These are phyloP conservation scores for Tenthredo livida DNA, from an alignment of 2,888 invertebrate species.

Conservation along the genomic window DNA sequence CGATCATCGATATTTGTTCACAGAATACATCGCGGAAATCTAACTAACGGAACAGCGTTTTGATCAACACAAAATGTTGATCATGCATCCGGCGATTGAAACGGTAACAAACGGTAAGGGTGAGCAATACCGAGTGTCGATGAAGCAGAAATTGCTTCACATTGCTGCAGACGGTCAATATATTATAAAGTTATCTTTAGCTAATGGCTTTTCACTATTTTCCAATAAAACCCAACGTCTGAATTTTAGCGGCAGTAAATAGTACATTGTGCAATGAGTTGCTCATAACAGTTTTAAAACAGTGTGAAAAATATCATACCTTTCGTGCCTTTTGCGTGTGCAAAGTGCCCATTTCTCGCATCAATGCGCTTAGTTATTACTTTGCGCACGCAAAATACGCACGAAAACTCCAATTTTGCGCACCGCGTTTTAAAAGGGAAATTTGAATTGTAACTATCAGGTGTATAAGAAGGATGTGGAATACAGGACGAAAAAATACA, in stretches of 20 bases:
- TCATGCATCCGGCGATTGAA: neutral
- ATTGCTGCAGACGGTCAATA: neutral
- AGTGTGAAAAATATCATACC: no score
- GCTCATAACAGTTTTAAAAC: no score
- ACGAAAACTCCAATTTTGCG: no score
- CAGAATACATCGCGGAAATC: neutral
- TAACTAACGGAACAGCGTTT: neutral
- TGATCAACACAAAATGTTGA: neutral
- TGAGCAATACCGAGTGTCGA: neutral
- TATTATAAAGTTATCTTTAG: neutral
- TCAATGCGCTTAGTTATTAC: no score
- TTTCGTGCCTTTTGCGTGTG: no score
- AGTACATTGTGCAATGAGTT: no score
- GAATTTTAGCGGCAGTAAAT: neutral
- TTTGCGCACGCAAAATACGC: no score
- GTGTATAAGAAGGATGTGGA: neutral
- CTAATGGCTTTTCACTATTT: neutral
- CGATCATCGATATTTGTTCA: conserved; percentile 4
- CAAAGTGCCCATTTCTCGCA: no score
- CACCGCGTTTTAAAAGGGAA: neutral
- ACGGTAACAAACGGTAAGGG: neutral
- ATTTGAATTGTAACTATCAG: neutral
- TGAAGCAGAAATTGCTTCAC: neutral
- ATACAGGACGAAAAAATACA: neutral
- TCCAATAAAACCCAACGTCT: neutral